Evolutionary conservation across 2,113 vertebrate genomes (phyloP).

Genomic region (Procavia capensis): DNA sequence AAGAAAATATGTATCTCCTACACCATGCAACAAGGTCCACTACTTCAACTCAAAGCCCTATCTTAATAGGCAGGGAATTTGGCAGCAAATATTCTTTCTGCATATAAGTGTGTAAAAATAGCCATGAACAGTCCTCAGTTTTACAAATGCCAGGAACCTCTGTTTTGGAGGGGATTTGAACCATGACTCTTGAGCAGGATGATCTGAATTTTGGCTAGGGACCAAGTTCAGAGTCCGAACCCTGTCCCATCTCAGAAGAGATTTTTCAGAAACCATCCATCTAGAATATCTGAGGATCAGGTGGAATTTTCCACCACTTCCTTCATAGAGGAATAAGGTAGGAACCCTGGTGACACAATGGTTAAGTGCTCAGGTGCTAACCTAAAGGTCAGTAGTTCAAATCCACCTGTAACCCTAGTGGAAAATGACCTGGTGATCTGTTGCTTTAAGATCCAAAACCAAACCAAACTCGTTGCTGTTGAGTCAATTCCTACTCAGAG

Average conservation of each 20-base stretch:
- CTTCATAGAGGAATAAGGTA: conserved; percentile 27
- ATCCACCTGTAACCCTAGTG: neutral
- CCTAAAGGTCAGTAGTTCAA: neutral
- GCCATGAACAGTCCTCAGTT: neutral
- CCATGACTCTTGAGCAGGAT: neutral
- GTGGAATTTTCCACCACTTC: conserved; percentile 30
- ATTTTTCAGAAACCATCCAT: neutral
- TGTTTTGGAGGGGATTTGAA: neutral
- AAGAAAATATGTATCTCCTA: neutral
- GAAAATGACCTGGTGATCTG: neutral
- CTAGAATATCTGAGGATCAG: neutral
- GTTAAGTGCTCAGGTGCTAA: neutral
- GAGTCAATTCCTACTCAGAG: too few species aligned
- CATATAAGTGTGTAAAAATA: neutral
- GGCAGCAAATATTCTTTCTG: neutral
- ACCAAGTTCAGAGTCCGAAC: neutral
- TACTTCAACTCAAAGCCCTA: neutral
- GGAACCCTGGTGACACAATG: neutral
- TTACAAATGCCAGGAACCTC: neutral
- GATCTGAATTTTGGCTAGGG: neutral
- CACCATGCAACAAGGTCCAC: neutral
- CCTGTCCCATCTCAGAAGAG: neutral
- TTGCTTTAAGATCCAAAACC: neutral
- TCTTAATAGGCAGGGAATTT: neutral
- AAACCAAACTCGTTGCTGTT: too few species aligned